Percentiles rank a stretch among this genome's conserved stretches.
phyloP scores from a whole-genome alignment of 2,888 invertebrate genomes.

The Periphyllus acericola region DNA sequence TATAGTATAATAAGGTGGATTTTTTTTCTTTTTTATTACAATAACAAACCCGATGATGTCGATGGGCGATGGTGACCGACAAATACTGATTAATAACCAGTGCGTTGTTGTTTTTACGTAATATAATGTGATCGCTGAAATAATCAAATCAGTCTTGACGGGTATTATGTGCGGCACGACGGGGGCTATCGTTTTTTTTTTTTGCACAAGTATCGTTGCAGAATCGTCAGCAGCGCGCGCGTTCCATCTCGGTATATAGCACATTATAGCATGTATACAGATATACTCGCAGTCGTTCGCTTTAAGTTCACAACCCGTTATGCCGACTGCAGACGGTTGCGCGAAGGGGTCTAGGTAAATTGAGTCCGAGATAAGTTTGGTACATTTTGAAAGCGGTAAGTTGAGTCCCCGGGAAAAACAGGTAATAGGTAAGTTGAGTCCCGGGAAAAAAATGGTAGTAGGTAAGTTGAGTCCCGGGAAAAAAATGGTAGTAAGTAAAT shows the following conservation, averaged over 20 bases:
- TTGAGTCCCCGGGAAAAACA: too few relatives aligned
- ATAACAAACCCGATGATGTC: not conserved
- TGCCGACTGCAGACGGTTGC: not conserved
- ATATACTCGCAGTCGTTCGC: not conserved
- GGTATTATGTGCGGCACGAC: not conserved
- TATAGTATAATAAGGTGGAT: not conserved
- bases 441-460: too few relatives aligned
- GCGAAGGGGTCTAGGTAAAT: not conserved
- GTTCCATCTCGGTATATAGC: not conserved
- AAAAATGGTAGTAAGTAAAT: too few relatives aligned
- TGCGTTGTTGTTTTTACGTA: not conserved
- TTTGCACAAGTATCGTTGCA: not conserved
- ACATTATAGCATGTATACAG: too few relatives aligned
- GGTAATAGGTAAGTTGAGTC: too few relatives aligned
- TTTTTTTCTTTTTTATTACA: not conserved
- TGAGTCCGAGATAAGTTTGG: too few relatives aligned
- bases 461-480: too few relatives aligned
- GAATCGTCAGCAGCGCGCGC: not conserved
- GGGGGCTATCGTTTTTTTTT: not conserved
- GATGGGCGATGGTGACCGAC: conserved; percentile 8
- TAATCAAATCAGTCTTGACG: not conserved
- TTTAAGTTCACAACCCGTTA: not conserved
- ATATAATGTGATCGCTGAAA: not conserved
- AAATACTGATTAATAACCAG: not conserved
- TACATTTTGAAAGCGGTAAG: too few relatives aligned